Conservation (phyloP, 2,113 vertebrate species). For the Mandrillus leucophaeus region DNA sequence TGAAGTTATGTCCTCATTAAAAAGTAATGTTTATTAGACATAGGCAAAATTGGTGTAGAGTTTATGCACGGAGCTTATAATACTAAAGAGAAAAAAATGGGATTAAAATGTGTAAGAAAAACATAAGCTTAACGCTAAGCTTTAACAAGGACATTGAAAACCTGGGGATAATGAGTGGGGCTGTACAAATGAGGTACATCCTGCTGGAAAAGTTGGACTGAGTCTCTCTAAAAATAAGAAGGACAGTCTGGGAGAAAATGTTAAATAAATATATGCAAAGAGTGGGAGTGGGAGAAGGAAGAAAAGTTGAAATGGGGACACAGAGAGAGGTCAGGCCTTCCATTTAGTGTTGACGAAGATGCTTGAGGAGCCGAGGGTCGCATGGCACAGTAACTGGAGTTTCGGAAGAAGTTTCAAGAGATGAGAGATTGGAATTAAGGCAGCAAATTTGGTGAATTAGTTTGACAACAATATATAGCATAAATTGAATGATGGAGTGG, state of each 20-base stretch:
- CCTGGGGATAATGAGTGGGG: background rate
- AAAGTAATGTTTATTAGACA: conserved; percentile 24
- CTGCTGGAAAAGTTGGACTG: background rate
- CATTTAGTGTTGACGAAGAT: background rate
- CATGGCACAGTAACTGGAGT: background rate
- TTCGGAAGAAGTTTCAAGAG: background rate
- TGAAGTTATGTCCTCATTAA: background rate
- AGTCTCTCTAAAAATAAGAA: background rate
- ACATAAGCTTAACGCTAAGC: background rate
- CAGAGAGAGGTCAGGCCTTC: background rate
- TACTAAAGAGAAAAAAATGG: background rate
- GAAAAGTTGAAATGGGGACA: background rate
- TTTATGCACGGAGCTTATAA: background rate
- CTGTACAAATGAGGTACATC: background rate
- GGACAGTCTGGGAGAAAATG: background rate
- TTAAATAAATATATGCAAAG: background rate
- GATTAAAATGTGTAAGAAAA: background rate
- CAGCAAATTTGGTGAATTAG: background rate
- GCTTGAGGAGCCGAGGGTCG: background rate
- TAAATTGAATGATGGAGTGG: background rate
- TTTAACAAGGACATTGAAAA: background rate
- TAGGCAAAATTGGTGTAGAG: background rate
- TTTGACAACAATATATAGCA: background rate
- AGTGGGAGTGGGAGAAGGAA: background rate
- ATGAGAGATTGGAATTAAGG: background rate